These are phyloP conservation scores for Physeter macrocephalus DNA, from an alignment of 2,113 vertebrate species.

Conservation along the genomic window DNA sequence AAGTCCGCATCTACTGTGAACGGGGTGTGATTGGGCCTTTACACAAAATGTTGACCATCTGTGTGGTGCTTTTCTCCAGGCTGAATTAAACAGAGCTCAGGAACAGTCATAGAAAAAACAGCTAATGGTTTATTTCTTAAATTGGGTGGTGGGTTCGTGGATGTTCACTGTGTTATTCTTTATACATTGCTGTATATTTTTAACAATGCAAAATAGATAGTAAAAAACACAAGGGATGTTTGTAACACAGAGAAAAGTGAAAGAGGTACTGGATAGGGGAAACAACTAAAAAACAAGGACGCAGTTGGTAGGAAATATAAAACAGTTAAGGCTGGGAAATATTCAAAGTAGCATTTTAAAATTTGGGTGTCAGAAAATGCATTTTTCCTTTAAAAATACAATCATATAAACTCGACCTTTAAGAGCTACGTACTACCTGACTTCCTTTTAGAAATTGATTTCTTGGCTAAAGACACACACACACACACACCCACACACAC, in stretches of 20 bases:
- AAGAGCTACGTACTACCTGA: not conserved
- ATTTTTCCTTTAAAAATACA: not conserved
- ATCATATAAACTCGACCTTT: not conserved
- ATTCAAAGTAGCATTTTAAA: constrained; percentile 25
- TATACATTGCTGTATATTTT: not conserved
- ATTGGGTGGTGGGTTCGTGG: not conserved
- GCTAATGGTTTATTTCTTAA: not conserved
- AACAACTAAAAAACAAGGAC: not conserved
- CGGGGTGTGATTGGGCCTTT: constrained; percentile 52
- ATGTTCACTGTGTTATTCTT: not conserved
- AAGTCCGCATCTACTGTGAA: constrained; percentile 54
- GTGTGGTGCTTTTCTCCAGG: not conserved
- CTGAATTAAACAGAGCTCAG: not conserved
- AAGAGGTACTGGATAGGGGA: not conserved
- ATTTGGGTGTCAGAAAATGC: not conserved
- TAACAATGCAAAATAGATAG: not conserved
- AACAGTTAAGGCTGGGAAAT: not conserved
- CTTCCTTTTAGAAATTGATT: constrained; percentile 37
- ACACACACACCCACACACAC: not conserved
- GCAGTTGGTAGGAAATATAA: not conserved
- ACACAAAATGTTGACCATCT: constrained; percentile 57
- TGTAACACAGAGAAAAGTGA: not conserved
- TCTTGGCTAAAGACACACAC: constrained; percentile 16
- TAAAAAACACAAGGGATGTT: not conserved
- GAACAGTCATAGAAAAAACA: not conserved